phyloP scores from a whole-genome alignment of 2,888 invertebrate genomes.

The Synanthedon vespiformis region DNA sequence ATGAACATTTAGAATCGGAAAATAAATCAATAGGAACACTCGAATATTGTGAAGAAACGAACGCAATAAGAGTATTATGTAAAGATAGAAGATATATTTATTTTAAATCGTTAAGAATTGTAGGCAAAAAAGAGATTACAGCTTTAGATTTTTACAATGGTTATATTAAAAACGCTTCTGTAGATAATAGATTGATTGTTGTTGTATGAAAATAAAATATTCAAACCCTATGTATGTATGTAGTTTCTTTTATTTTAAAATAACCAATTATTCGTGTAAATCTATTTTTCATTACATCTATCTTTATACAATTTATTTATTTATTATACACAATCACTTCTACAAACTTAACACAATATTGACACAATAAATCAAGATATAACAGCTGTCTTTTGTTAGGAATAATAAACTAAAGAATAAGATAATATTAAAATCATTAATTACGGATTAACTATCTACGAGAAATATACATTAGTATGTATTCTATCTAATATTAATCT shows the following conservation, averaged over 20 bases:
- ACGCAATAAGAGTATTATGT: conserved; percentile 76
- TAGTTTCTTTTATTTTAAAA: no score
- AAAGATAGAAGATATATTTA: conserved; percentile 74
- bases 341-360: no score
- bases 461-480: no score
- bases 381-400: no score
- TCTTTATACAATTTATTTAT: no score
- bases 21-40: conserved; percentile 67
- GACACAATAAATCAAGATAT: no score
- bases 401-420: no score
- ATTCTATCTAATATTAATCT: background rate
- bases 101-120: conserved; percentile 73
- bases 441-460: no score
- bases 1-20: conserved; percentile 19
- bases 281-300: no score
- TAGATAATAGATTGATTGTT: conserved; percentile 34
- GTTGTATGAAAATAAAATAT: conserved; percentile 26
- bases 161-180: conserved; percentile 74
- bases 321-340: no score
- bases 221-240: background rate
- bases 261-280: no score
- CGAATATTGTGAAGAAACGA: conserved; percentile 67
- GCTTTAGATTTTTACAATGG: conserved; percentile 90
- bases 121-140: conserved; percentile 78
- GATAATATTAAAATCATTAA: no score